Base-by-base conservation (phyloP, 2,113 vertebrate genomes). In the Amia ocellicauda region DNA sequence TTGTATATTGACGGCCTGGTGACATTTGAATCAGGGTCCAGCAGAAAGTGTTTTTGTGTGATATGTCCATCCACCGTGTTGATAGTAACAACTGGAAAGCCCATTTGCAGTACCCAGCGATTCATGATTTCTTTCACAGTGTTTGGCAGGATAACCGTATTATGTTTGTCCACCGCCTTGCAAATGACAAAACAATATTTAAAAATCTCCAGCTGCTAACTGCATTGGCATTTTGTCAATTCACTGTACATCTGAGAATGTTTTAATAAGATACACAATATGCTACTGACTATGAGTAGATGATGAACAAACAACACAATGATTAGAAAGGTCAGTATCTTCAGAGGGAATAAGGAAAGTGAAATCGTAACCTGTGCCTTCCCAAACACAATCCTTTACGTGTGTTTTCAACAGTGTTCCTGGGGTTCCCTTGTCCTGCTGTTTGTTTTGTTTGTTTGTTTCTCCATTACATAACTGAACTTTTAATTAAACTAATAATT, bases 31-130 rank as follows among this genome's bases (percentile, higher is more conserved):
- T 56, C 36, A 0, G 84, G 71, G 67, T 96, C 85, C 26, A 96
- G 74, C 16, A 96, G 86, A 61, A 98, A 98, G 78, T 96, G 93
- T 4, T 75, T 0, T 80, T 98, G 96, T 20, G 0, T 60, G 51
- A 97, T 0, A 0, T 0, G 0, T 19, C 95, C 95, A 0, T 2
- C 77, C 0, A 0, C 0, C 1, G 93, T 94, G 51, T 98, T 0
- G 2, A 94, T 86, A 0, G 83, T 93, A n/a, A 98, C 75, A 64
- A 95, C 69, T 0, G 96, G 96, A 63, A 92, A 98, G 63, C 96
- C 96, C 93, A 96, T 97, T 80, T 98, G 96, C 67, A 93, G 87
- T 0, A 79, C 92, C 96, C 96, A 98, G 43, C 84, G 88, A 67
- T 96, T 89, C 94, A 98, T 95, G 78, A 98, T 96, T 1, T 75